Evolutionary conservation across 2,797 vertebrate species (phyloP), one percentile per base, ranked within the genome.

Genomic region (Chromobotia macracanthus): DNA sequence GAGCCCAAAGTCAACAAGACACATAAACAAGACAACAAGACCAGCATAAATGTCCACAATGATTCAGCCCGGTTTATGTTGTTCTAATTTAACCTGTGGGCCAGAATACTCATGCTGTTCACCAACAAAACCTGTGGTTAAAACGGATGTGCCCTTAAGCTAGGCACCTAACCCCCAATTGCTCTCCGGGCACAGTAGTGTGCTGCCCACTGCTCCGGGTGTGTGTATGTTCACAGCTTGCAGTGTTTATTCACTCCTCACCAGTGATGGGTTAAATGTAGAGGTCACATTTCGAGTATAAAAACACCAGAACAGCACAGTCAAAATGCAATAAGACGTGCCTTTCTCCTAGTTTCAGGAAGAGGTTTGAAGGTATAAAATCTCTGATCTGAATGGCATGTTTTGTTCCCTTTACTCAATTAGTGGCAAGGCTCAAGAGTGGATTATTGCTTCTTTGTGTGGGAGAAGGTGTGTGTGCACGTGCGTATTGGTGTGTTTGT

Each of bases 371-470:
- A 55, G 44, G 21, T 46, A 82, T 55, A 56, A 81, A 81, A 87
- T 79, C 80, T 50, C 35, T 56, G 81, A 86, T 82, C 73, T 86
- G 68, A 75, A 80, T 83, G 46, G 80, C 46, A 31, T 82, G 68
- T 80, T 80, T 63, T 75, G 68, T 74, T 87, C 82, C 78, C 84
- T 89, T 71, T 84, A 38, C 87, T 85, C 87, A 84, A 89, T 84
- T 88, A 80, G 82, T 76, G 74, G 71, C 67, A 78, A 23, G 82
- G 89, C 90, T 92, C 89, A 90, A 68, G 25, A 74, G 63, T 58
- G 84, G 89, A 91, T 92, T 90, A 90, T 66, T 61, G 51, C 28
- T 53, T 84, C 64, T 78, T 67, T 80, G 28, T 75, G 66, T 79
- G 68, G 16, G 55, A 55, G 44, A 48, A 31, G 60, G 21, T 80